These are phyloP conservation scores for Meloidogyne hapla DNA, from an alignment of 1,140 invertebrate species.

Conservation along the genomic window DNA sequence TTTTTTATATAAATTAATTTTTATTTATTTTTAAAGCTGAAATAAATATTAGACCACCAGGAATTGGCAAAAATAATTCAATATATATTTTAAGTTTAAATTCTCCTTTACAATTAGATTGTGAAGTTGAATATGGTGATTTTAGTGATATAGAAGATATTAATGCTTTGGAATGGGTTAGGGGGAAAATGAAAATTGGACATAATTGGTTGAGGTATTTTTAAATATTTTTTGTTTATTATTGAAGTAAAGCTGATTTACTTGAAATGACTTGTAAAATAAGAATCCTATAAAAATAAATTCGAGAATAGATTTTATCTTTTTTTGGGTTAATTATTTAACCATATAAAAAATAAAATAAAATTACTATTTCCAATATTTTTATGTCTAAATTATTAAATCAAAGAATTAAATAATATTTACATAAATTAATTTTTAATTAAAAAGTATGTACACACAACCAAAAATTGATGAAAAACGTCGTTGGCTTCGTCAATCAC, in stretches of 20 bases:
- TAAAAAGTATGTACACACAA: slow-evolving; percentile 25
- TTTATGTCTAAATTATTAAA: too few species aligned
- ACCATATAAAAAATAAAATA: too few species aligned
- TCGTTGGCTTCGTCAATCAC: neutral
- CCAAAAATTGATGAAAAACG: slow-evolving; percentile 16
- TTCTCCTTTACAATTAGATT: neutral
- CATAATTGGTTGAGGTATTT: slow-evolving; percentile 1
- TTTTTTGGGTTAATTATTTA: too few species aligned
- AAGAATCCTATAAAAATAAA: too few species aligned
- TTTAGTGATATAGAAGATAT: neutral
- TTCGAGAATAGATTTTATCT: too few species aligned
- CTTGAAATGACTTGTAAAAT: too few species aligned
- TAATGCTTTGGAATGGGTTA: neutral
- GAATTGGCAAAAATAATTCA: slow-evolving; percentile 2
- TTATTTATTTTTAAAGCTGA: neutral
- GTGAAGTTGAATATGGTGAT: slow-evolving; percentile 1
- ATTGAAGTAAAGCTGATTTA: too few species aligned
- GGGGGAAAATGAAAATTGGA: neutral
- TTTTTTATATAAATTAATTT: neutral
- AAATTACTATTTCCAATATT: too few species aligned
- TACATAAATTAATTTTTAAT: neutral
- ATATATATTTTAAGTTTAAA: slow-evolving; percentile 4
- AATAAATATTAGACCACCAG: neutral
- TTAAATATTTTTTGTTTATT: too few species aligned
- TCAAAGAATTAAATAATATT: too few species aligned